Base-by-base conservation (phyloP, 2,797 vertebrate species). In the Dromococcyx pavoninus region DNA sequence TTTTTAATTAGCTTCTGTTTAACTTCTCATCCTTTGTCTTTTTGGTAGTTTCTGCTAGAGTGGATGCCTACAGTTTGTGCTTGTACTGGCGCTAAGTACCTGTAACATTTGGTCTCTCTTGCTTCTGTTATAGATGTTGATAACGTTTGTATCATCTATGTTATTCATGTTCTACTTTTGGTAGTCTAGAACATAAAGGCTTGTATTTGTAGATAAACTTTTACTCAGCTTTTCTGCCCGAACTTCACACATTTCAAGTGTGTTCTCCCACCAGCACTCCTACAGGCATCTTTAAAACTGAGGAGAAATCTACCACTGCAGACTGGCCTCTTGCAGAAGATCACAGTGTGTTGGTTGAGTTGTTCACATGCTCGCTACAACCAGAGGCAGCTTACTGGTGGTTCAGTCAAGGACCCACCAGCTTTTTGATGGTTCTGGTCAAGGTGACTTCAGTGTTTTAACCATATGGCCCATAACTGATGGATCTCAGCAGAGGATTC, bases 121-220 rank as follows among this genome's bases (percentile, higher is more conserved):
- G 43, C 9, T 58, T 51, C 39, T 73, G 4, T 66, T 71, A 10
- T 8, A 4, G 28, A 16, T 7, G 57, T 25, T 0, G 5, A 44
- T 35, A 57, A 35, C n/a, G 19, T 5, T 25, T 57, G 1, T 84
- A 6, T 30, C 14, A 5, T 4, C 3, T 2, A 1, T 48, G 12
- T 44, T 51, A 35, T 17, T 67, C 16, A 13, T 4, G 0, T 54
- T 62, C 22, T 73, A 18, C 22, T 86, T 87, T 39, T 66, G 33
- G 8, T 62, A n/a, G n/a, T 44, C 28, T 61, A 18, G 41, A 74
- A 18, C 60, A 37, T 27, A 23, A 80, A 53, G 62, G 5, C 1
- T 54, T 79, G 1, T 18, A 14, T 83, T 86, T 89, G 58, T n/a
- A 65, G 25, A 11, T 58, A 5, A 56, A 5, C 25, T 50, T 60